These are phyloP conservation scores for Styela clava DNA, from an alignment of 23 tunicate species.

Conservation along the genomic window DNA sequence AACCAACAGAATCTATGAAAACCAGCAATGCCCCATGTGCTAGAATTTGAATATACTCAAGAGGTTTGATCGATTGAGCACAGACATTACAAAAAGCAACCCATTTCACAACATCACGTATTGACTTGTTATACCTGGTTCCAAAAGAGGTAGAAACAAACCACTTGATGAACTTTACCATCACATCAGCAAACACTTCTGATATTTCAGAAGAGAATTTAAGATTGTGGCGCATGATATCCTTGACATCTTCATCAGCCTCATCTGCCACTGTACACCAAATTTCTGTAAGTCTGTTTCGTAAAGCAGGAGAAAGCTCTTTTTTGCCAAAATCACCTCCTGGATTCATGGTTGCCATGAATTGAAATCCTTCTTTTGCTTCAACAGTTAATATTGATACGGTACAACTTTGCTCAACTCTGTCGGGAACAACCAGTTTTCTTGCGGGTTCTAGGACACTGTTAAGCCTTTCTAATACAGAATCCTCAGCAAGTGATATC, in stretches of 20 bases:
- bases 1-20: constrained; percentile 84
- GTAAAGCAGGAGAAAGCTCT: constrained; percentile 97
- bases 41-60: constrained; percentile 39
- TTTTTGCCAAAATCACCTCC: constrained; percentile 99
- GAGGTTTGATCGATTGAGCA: not conserved
- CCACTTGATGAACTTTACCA: constrained; percentile 84
- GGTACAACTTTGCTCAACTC: not conserved
- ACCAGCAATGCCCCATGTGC: constrained; percentile 84
- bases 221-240: constrained; percentile 60
- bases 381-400: constrained; percentile 28
- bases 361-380: constrained; percentile 83
- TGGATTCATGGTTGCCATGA: constrained; percentile 97
- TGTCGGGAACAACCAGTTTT: constrained; percentile 74
- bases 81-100: constrained; percentile 46
- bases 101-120: constrained; percentile 88
- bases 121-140: constrained; percentile 66
- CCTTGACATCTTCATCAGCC: constrained; percentile 35
- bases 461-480: constrained; percentile 91
- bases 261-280: constrained; percentile 78
- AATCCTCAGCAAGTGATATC: constrained; percentile 96
- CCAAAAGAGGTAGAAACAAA: constrained; percentile 78
- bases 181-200: constrained; percentile 40
- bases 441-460: constrained; percentile 90
- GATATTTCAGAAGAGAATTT: not conserved
- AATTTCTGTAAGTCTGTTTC: constrained; percentile 94